Evolutionary conservation across 2,888 invertebrate species (phyloP), one percentile per base, ranked within the genome.

Genomic region (Morinoia aosen): DNA sequence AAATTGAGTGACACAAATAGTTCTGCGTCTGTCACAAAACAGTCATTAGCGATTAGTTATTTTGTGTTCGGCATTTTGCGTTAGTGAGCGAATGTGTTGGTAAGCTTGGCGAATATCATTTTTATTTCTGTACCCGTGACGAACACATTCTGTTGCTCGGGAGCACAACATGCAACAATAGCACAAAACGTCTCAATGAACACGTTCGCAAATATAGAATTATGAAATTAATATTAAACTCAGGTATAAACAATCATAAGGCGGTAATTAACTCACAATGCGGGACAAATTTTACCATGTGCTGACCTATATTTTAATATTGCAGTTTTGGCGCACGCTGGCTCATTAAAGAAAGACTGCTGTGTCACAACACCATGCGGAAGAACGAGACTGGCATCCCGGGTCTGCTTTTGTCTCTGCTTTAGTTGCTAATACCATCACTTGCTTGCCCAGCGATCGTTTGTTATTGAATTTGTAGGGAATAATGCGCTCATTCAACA

Each of bases 261-360:
- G 25, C 25, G 8, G 8, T 76, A 76, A 76, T 76, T 33, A 33
- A 76, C 19, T 33, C 76, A 25, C 25, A 76, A 16, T 76, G 76
- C 2, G 76, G 25, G 19, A 76, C 76, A 16, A 76, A 25, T 76
- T 76, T 10, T 76, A 33, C 25, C 10, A 33, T 25, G 76, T 33
- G 76, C 76, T 76, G 76, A 76, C 76, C 76, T 76, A 76, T 76
- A 76, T 76, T 76, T 76, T 76, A 76, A 76, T 19, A 76, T 16
- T 16, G 76, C 76, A 76, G 76, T 33, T 61, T 33, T 76, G 76
- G 8, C 76, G 16, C 76, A 33, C 25, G 76, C 76, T 3, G 25
- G 76, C 76, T 76, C 25, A 76, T 76, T 76, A 76, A 76, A 76
- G 76, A 19, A 10, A 25, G 19, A 16, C 2, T 61, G 33, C 76